Conservation (phyloP, 2,113 vertebrate species). For the Nycticebus coucang region DNA sequence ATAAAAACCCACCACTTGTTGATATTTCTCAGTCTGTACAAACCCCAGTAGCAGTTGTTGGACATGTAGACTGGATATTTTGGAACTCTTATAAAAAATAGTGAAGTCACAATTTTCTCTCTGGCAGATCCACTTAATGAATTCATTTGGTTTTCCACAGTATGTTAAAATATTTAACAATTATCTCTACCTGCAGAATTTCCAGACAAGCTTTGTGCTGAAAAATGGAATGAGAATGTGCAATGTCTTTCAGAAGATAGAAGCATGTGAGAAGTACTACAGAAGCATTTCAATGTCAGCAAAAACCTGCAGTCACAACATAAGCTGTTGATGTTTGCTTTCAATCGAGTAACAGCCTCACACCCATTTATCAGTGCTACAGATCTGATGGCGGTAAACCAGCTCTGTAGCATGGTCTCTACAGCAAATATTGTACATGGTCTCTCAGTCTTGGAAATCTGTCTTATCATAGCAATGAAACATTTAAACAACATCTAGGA, state of each 20-base stretch:
- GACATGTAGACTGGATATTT: conserved; percentile 95
- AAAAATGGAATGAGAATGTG: conserved; percentile 91
- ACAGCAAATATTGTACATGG: conserved; percentile 95
- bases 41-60: conserved; percentile 94
- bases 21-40: conserved; percentile 97
- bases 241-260: conserved; percentile 89
- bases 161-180: conserved; percentile 89
- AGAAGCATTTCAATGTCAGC: conserved; percentile 89
- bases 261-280: conserved; percentile 86
- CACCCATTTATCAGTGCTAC: conserved; percentile 85
- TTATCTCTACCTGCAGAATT: conserved; percentile 90
- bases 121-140: conserved; percentile 94
- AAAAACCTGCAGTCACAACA: conserved; percentile 93
- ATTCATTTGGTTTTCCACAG: conserved; percentile 87
- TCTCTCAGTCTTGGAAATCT: conserved; percentile 95
- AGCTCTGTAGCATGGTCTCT: conserved; percentile 86
- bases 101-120: conserved; percentile 99
- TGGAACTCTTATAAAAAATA: conserved; percentile 98
- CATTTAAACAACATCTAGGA: conserved; percentile 96
- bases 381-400: conserved; percentile 91
- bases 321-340: conserved; percentile 87
- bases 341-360: conserved; percentile 82
- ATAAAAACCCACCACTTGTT: conserved; percentile 97
- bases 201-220: conserved; percentile 86
- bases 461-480: conserved; percentile 98